Evolutionary conservation across 2,113 vertebrate genomes (phyloP).

Genomic region (Solea senegalensis): DNA sequence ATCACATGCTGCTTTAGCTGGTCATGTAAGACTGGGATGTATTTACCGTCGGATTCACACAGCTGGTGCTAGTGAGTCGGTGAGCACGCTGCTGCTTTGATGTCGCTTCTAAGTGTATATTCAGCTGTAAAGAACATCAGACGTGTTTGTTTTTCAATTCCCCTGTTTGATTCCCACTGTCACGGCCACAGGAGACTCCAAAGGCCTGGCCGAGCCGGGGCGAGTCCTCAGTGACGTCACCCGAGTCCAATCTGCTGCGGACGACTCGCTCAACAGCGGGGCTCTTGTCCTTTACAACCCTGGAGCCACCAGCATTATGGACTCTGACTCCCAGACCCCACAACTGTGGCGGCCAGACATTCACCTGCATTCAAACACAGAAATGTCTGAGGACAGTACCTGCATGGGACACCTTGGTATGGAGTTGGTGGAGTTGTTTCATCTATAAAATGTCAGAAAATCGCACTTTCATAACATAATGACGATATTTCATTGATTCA

Average conservation of each 20-base stretch:
- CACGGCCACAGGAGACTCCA: slow-evolving; percentile 23
- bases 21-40: no score
- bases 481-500: no score
- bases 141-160: slow-evolving; percentile 64
- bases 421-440: no score
- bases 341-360: background rate
- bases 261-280: slow-evolving; percentile 20
- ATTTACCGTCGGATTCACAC: background rate
- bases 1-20: no score
- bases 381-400: background rate
- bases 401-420: slow-evolving; percentile 36
- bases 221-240: background rate
- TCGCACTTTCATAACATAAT: no score
- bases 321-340: slow-evolving; percentile 14
- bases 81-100: slow-evolving; percentile 25
- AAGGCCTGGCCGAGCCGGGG: slow-evolving; percentile 1
- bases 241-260: slow-evolving; percentile 6
- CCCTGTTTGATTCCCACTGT: slow-evolving; percentile 50
- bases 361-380: background rate
- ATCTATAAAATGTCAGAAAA: no score
- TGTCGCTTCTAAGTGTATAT: slow-evolving; percentile 40
- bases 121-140: slow-evolving; percentile 56
- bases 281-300: slow-evolving; percentile 74
- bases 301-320: slow-evolving; percentile 45
- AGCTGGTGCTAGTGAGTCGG: background rate